phyloP scores from a whole-genome alignment of 2,888 invertebrate species.

The Endotricha flammealis region DNA sequence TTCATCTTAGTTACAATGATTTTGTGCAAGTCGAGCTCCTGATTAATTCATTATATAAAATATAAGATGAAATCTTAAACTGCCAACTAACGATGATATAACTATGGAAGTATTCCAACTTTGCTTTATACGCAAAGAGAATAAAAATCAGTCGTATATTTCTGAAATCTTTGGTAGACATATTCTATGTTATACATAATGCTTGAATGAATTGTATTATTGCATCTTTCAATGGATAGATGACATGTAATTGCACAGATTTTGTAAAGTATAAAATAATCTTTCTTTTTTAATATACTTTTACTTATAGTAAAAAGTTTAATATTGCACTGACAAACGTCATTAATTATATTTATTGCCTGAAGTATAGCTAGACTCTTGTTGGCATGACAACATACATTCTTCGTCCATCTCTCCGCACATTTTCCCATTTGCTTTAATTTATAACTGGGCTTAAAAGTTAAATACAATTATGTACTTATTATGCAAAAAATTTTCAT shows the following conservation, averaged over 20 bases:
- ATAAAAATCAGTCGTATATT: slow-evolving; percentile 21
- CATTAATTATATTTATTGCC: slow-evolving; percentile 47
- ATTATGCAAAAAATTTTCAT: not conserved
- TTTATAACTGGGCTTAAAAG: not conserved
- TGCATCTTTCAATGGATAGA: slow-evolving; percentile 29
- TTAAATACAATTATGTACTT: not conserved
- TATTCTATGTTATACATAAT: slow-evolving; percentile 25
- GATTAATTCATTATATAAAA: slow-evolving; percentile 33
- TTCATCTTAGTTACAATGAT: slow-evolving; percentile 35
- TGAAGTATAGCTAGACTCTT: slow-evolving; percentile 34
- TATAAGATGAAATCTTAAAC: slow-evolving; percentile 19
- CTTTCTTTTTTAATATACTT: slow-evolving; percentile 48
- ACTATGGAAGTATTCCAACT: slow-evolving; percentile 22
- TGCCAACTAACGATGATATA: slow-evolving; percentile 18
- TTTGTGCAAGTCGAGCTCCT: slow-evolving; percentile 60
- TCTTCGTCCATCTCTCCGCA: not conserved
- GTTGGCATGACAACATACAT: slow-evolving; percentile 22
- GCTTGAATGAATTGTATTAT: slow-evolving; percentile 23
- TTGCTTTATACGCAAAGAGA: slow-evolving; percentile 16
- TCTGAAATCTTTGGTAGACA: slow-evolving; percentile 66
- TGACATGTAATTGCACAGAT: slow-evolving; percentile 63
- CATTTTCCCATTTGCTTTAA: not conserved
- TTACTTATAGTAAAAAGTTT: slow-evolving; percentile 72
- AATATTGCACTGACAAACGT: slow-evolving; percentile 69
- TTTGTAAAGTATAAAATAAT: slow-evolving; percentile 38